These are phyloP conservation scores for Plebejus anna DNA, from an alignment of 2,888 invertebrate species.

Conservation along the genomic window DNA sequence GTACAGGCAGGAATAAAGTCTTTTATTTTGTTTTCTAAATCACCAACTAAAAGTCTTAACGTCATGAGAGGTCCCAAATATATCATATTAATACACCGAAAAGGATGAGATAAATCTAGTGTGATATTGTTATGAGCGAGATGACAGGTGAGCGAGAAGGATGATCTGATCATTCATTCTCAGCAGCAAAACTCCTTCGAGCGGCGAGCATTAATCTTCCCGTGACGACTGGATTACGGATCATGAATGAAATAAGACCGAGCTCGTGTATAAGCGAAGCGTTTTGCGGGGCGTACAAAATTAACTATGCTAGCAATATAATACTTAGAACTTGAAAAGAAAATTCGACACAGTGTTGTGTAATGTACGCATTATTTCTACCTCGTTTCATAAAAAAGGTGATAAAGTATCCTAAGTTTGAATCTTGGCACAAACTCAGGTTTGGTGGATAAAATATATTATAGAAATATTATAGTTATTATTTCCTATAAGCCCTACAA, in stretches of 20 bases:
- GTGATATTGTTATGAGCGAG: slow-evolving; percentile 3
- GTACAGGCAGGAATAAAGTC: too few species aligned
- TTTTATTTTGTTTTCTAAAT: too few species aligned
- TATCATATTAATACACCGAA: neutral
- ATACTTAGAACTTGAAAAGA: too few species aligned
- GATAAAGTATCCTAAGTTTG: too few species aligned
- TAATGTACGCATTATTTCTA: too few species aligned
- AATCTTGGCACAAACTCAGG: too few species aligned
- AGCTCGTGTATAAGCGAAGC: neutral
- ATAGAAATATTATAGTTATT: too few species aligned
- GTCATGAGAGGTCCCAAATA: neutral
- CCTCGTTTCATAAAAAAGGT: too few species aligned
- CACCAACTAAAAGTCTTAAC: neutral
- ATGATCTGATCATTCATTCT: slow-evolving; percentile 34
- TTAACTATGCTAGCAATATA: too few species aligned
- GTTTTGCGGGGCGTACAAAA: neutral
- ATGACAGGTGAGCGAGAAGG: slow-evolving; percentile 19
- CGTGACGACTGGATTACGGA: slow-evolving; percentile 39
- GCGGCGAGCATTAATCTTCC: slow-evolving; percentile 40
- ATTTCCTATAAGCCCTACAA: too few species aligned
- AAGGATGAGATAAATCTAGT: slow-evolving; percentile 12
- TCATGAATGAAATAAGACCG: neutral
- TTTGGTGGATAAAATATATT: too few species aligned
- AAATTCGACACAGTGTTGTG: too few species aligned
- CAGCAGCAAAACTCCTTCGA: slow-evolving; percentile 37